Conservation (phyloP, 2,888 invertebrate genomes). For the Strigamia crassipes region DNA sequence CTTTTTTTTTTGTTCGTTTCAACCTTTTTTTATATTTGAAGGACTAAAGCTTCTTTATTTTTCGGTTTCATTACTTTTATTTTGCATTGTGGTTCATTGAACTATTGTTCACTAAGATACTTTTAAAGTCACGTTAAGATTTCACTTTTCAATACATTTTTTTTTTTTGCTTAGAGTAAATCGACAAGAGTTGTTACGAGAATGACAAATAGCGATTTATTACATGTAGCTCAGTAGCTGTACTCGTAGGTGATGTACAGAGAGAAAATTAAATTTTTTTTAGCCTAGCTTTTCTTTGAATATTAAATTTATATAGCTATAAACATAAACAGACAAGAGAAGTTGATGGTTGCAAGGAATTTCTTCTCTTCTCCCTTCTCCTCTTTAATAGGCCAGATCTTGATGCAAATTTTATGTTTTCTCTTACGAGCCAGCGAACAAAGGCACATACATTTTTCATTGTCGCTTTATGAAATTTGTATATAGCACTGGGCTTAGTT, state of each 20-base stretch:
- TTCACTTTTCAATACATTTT: background rate
- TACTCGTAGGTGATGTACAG: conserved; percentile 17
- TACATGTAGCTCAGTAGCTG: background rate
- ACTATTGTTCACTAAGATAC: background rate
- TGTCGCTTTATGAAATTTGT: conserved; percentile 37
- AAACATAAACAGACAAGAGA: conserved; percentile 35
- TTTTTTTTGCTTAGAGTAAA: background rate
- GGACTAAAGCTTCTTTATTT: background rate
- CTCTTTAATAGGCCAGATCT: conserved; percentile 33
- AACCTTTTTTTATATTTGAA: background rate
- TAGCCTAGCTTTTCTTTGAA: conserved; percentile 14
- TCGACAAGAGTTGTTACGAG: background rate
- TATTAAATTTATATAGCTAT: conserved; percentile 26
- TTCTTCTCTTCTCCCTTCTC: conserved; percentile 20
- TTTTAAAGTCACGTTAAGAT: no score
- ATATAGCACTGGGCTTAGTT: conserved; percentile 26
- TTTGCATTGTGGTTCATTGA: background rate
- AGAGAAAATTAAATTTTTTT: conserved; percentile 39
- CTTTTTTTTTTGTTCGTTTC: background rate
- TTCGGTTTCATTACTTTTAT: background rate
- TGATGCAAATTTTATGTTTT: conserved; percentile 42
- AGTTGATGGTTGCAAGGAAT: conserved; percentile 26
- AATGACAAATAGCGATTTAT: background rate
- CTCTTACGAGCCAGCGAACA: conserved; percentile 40
- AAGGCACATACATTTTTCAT: conserved; percentile 37